phyloP scores from a whole-genome alignment of 2,888 invertebrate species.

The Macrophya alboannulata region DNA sequence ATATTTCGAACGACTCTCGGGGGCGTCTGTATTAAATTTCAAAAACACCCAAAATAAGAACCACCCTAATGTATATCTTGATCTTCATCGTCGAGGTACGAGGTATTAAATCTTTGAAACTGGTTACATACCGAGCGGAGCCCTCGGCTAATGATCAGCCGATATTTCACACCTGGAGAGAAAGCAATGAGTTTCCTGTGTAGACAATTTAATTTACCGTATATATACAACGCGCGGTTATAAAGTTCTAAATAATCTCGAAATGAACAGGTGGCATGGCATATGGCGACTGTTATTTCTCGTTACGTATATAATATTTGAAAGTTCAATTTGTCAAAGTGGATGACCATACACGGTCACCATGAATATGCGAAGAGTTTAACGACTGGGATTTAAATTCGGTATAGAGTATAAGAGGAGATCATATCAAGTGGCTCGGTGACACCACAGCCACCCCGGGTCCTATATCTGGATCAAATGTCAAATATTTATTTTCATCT shows the following conservation, averaged over 20 bases:
- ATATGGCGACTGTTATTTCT: neutral
- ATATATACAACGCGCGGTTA: neutral
- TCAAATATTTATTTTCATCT: slow-evolving; percentile 20
- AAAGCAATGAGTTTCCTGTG: slow-evolving; percentile 30
- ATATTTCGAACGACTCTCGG: no score
- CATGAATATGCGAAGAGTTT: neutral
- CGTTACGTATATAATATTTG: slow-evolving; percentile 7
- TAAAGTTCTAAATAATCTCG: neutral
- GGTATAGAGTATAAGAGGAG: neutral
- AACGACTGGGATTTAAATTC: neutral
- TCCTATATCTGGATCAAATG: neutral
- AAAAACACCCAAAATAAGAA: no score
- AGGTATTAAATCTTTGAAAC: neutral
- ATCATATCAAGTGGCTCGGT: neutral
- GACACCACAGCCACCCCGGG: neutral
- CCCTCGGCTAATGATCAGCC: neutral
- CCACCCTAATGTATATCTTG: no score
- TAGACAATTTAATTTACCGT: slow-evolving; percentile 36
- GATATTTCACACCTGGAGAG: slow-evolving; percentile 29
- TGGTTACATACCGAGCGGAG: neutral
- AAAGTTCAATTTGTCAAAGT: slow-evolving; percentile 11
- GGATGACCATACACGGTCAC: neutral
- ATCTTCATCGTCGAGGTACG: neutral
- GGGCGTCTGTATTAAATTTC: no score
- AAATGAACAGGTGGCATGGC: slow-evolving; percentile 30